Conservation (phyloP, 2,888 invertebrate species). For the Hirtodrosophila histrioides region DNA sequence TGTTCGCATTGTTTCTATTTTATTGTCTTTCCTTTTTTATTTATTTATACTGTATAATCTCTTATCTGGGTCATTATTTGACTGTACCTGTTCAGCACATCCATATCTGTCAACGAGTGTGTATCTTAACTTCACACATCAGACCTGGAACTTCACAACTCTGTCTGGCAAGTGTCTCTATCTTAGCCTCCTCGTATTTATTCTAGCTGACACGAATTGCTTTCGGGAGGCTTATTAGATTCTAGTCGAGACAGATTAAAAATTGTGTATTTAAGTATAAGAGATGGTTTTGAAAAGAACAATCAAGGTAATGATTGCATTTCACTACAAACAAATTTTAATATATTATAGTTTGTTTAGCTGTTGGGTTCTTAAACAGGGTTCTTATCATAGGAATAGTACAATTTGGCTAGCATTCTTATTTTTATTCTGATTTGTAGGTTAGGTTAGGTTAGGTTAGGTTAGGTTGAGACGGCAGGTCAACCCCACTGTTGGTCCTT, state of each 20-base stretch:
- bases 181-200: slow-evolving; percentile 21
- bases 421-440: too few species aligned
- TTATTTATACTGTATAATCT: slow-evolving; percentile 54
- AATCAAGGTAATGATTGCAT: too few species aligned
- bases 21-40: slow-evolving; percentile 7
- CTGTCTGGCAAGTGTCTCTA: slow-evolving; percentile 29
- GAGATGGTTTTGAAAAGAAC: too few species aligned
- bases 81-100: slow-evolving; percentile 40
- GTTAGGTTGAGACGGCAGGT: too few species aligned
- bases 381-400: too few species aligned
- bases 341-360: too few species aligned
- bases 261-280: too few species aligned
- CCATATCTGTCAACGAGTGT: slow-evolving; percentile 13
- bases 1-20: slow-evolving; percentile 16
- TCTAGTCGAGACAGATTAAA: not conserved
- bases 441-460: too few species aligned
- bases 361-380: too few species aligned
- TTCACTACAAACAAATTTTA: too few species aligned
- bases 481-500: too few species aligned
- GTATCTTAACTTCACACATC: not conserved
- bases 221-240: slow-evolving; percentile 18
- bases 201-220: slow-evolving; percentile 6
- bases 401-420: too few species aligned
- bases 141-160: slow-evolving; percentile 34
- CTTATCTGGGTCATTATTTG: slow-evolving; percentile 73